These are phyloP conservation scores for Hemicordylus capensis DNA, from an alignment of 2,113 vertebrate genomes.

Conservation along the genomic window DNA sequence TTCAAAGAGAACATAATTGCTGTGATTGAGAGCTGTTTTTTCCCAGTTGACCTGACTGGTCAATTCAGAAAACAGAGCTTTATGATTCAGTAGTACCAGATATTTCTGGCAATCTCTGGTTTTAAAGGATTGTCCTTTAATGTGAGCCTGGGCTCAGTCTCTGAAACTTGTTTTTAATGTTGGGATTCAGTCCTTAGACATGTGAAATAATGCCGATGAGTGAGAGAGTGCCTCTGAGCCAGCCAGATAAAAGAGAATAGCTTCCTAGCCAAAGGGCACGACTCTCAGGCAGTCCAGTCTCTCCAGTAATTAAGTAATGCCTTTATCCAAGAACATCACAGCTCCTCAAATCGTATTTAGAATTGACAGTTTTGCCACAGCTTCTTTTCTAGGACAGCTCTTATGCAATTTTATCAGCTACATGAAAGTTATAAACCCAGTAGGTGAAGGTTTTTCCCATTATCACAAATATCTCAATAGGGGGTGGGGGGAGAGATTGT, in stretches of 20 bases:
- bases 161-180: neutral
- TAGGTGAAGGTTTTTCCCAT: neutral
- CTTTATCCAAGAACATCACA: neutral
- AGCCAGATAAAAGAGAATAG: neutral
- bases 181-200: neutral
- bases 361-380: neutral
- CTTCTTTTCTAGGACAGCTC: neutral
- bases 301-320: neutral
- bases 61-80: conserved; percentile 10
- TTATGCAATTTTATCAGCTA: neutral
- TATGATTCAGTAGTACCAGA: neutral
- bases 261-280: neutral
- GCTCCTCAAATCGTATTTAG: neutral
- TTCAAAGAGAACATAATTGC: neutral
- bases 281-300: neutral
- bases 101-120: neutral
- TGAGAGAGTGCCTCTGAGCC: neutral
- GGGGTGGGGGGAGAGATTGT: too few relatives aligned
- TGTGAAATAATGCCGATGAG: neutral
- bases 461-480: neutral
- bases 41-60: neutral
- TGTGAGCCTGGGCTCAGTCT: neutral
- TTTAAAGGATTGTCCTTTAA: neutral
- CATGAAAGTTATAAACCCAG: neutral
- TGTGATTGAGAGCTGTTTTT: conserved; percentile 4